These are phyloP conservation scores for Micropoecilia bifurca DNA, from an alignment of 2,797 vertebrate genomes.

Conservation along the genomic window DNA sequence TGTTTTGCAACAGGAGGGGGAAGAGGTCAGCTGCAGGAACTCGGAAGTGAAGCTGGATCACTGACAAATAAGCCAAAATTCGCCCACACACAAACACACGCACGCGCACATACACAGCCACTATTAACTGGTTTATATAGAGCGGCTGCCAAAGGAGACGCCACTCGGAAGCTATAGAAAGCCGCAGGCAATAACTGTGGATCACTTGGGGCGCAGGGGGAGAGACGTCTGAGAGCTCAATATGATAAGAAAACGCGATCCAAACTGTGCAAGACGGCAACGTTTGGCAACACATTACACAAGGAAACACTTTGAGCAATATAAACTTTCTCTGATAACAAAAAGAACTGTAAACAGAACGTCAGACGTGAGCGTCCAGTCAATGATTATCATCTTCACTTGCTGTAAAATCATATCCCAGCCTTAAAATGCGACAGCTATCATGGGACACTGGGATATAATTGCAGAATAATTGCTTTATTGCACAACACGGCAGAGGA, in stretches of 20 bases:
- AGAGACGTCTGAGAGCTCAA: constrained; percentile 1
- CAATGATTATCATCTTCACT: neutral
- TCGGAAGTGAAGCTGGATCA: constrained; percentile 69
- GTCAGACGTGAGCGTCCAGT: neutral
- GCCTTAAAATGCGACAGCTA: neutral
- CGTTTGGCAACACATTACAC: neutral
- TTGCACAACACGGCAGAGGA: neutral
- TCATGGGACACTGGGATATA: neutral
- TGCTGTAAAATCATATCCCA: constrained; percentile 14
- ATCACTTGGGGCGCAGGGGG: constrained; percentile 6
- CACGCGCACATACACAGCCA: neutral
- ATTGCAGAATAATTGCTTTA: constrained; percentile 29
- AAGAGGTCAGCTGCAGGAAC: constrained; percentile 82
- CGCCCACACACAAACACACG: neutral
- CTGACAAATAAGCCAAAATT: constrained; percentile 54
- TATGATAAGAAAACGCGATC: neutral
- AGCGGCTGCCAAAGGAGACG: constrained; percentile 32
- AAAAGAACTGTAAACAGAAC: neutral
- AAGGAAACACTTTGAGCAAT: neutral
- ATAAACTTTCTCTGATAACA: neutral
- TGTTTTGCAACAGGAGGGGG: constrained; percentile 66
- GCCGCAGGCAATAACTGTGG: constrained; percentile 16
- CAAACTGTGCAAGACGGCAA: neutral
- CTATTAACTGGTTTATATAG: constrained; percentile 38
- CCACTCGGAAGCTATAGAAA: constrained; percentile 48